Evolutionary conservation across 2,113 vertebrate genomes (phyloP), one percentile per base, ranked within the genome.

Genomic region (Paraplagusia blochii): DNA sequence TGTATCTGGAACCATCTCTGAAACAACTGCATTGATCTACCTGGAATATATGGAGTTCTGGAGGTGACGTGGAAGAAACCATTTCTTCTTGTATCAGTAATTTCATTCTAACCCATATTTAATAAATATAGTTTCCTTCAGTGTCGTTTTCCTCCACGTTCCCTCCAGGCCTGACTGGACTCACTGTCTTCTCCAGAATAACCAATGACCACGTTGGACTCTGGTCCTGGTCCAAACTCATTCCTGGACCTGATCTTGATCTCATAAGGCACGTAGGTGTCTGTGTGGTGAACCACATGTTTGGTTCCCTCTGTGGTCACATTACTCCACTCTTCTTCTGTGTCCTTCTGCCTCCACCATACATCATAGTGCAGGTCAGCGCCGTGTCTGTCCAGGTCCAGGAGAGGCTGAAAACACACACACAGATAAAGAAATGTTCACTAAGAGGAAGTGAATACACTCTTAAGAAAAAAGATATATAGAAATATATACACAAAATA

Each of bases 101-200:
- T n/a, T 29, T 29, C 6, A 29, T 29, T 29, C 6, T 29, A 29
- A 29, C 22, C 6, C 3, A 29, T 4, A 4, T 29, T 6, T 6
- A 4, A 4, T 29, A 29, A 29, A 29, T 29, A 29, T 29, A 29
- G n/a, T 29, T 29, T 29, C 6, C 22, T 29, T 29, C 6, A 29
- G 6, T 29, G 22, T 29, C 6, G 22, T 29, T 29, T 29, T 29
- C 22, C 22, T 29, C 22, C 22, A 6, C 6, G 22, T 29, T 29
- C 22, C 22, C 22, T 29, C 6, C 22, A 29, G 22, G 22, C 22
- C 14, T 43, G 59, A 8, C 13, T 53, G 8, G 9, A 71, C 95
- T 96, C 85, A 99, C 97, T 91, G 82, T 98, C 95, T 84, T 99
- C 97, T 54, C 96, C 97, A 0, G 97, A 98, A 7, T 92, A 95